These are phyloP conservation scores for Synaphobranchus kaupii DNA, from an alignment of 2,797 vertebrate genomes.

Conservation along the genomic window DNA sequence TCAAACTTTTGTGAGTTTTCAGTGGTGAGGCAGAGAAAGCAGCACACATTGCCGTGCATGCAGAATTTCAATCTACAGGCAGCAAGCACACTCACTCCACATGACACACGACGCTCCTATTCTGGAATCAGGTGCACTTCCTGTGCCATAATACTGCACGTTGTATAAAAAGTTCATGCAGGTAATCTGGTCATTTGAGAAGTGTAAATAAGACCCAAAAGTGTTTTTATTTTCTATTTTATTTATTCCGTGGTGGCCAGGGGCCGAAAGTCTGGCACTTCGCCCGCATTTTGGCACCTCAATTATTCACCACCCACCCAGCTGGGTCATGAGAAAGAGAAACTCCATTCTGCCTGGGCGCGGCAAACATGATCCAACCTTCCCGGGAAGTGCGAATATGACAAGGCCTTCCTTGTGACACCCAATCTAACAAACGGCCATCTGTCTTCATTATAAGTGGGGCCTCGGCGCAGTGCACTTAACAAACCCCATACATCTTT, in stretches of 20 bases:
- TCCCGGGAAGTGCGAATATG: constrained; percentile 73
- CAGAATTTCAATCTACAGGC: too few relatives aligned
- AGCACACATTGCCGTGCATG: not conserved
- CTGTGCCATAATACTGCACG: not conserved
- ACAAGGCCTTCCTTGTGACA: constrained; percentile 73
- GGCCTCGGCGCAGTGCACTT: constrained; percentile 73
- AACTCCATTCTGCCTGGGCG: constrained; percentile 59
- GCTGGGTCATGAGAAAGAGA: constrained; percentile 67
- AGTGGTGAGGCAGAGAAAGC: not conserved
- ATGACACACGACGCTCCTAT: not conserved
- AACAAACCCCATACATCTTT: constrained; percentile 72
- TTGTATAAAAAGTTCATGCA: not conserved
- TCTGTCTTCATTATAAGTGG: constrained; percentile 80
- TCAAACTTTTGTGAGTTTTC: not conserved
- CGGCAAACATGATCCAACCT: constrained; percentile 68
- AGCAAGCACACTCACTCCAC: not conserved
- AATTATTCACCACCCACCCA: constrained; percentile 67
- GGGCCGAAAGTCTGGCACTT: constrained; percentile 46
- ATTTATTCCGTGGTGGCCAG: constrained; percentile 39
- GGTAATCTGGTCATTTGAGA: not conserved
- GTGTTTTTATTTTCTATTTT: constrained; percentile 31
- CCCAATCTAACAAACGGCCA: constrained; percentile 72
- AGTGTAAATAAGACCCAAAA: constrained; percentile 3
- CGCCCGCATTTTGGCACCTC: constrained; percentile 50
- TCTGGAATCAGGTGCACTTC: not conserved